These are phyloP conservation scores for Lasioglossum baleicum DNA, from an alignment of 1,140 invertebrate species.

Conservation along the genomic window DNA sequence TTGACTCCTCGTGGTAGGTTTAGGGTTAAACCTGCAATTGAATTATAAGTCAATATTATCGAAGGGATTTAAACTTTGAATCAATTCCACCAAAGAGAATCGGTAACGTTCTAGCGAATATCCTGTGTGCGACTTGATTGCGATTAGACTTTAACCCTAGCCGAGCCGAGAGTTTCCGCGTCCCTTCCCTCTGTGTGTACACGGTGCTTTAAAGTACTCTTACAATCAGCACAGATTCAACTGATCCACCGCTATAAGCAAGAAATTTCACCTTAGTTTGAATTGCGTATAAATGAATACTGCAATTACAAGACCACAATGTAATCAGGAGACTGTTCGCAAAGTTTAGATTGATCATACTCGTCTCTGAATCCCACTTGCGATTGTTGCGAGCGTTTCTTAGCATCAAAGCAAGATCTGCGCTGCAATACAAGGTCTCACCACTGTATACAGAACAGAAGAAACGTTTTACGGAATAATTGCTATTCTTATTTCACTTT, in stretches of 20 bases:
- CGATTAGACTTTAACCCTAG: conserved; percentile 27
- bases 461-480: too few relatives aligned
- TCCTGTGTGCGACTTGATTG: not conserved
- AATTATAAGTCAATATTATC: not conserved
- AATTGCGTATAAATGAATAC: conserved; percentile 43
- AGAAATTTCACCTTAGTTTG: conserved; percentile 47
- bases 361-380: not conserved
- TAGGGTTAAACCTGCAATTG: too few relatives aligned
- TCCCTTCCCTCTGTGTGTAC: not conserved
- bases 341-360: conserved; percentile 45
- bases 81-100: not conserved
- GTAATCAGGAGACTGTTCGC: conserved; percentile 23
- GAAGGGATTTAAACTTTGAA: not conserved
- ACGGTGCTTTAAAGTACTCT: conserved; percentile 23
- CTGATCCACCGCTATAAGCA: conserved; percentile 16
- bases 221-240: conserved; percentile 32
- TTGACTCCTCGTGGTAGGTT: too few relatives aligned
- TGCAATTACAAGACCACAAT: conserved; percentile 23
- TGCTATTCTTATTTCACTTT: too few relatives aligned
- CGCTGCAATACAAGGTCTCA: too few relatives aligned
- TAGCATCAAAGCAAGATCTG: not conserved
- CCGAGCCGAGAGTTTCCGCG: conserved; percentile 2
- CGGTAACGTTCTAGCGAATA: not conserved
- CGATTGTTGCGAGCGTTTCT: conserved; percentile 23
- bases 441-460: too few relatives aligned